Evolutionary conservation across 2,113 vertebrate species (phyloP).

Genomic region (Gnathonemus echidnorhynchus): DNA sequence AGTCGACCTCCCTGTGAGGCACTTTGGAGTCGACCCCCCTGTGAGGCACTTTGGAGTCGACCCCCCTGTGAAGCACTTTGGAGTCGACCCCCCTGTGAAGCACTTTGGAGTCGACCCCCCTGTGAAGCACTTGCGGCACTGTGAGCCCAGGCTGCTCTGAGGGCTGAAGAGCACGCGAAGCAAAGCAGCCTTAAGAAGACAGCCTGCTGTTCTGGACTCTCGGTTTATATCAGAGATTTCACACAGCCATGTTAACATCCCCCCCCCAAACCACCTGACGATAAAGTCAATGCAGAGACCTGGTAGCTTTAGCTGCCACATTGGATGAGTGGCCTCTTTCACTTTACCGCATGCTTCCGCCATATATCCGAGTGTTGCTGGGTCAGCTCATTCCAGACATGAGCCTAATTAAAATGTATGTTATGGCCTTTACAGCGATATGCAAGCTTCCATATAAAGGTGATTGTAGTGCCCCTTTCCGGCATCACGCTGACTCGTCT

Average conservation of each 20-base stretch:
- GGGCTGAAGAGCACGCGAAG: not conserved
- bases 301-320: not conserved
- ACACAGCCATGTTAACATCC: not conserved
- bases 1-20: no score
- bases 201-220: not conserved
- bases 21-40: not conserved
- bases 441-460: not conserved
- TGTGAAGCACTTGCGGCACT: not conserved
- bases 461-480: not conserved
- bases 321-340: not conserved
- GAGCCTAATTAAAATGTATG: not conserved
- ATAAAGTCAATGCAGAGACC: not conserved
- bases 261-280: not conserved
- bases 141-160: not conserved
- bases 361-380: not conserved
- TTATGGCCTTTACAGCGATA: not conserved
- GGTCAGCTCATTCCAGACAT: not conserved
- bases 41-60: not conserved
- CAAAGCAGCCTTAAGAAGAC: not conserved
- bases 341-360: not conserved
- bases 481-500: not conserved
- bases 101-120: not conserved
- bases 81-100: no score
- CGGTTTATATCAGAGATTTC: not conserved
- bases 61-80: not conserved